Conservation (phyloP, 2,797 vertebrate species). For the Prionace glauca region DNA sequence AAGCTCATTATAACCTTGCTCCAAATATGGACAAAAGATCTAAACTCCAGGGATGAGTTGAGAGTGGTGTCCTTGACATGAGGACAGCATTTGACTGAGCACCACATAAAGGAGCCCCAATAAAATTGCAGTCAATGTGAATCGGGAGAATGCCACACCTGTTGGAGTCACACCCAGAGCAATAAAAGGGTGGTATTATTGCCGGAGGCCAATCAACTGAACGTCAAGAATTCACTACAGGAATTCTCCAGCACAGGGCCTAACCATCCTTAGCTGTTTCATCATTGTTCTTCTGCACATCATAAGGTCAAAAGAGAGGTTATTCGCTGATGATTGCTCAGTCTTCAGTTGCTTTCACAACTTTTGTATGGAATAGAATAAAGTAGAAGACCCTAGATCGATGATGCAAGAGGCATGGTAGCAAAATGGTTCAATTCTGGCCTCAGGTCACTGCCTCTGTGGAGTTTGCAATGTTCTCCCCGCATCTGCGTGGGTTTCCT, state of each 20-base stretch:
- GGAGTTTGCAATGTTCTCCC: no score
- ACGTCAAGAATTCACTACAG: neutral
- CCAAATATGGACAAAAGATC: neutral
- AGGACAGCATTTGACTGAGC: neutral
- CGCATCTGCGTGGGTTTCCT: no score
- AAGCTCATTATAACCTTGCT: neutral
- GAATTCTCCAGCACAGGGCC: neutral
- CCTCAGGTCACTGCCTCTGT: no score
- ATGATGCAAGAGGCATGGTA: neutral
- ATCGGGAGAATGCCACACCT: neutral
- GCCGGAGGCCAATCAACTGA: neutral
- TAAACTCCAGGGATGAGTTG: neutral
- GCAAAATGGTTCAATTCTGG: no score
- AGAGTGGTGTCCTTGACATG: neutral
- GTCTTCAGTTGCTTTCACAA: neutral
- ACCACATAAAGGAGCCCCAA: neutral
- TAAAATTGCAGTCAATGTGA: neutral
- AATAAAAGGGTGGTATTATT: neutral
- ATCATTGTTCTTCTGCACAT: neutral
- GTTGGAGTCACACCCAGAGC: neutral
- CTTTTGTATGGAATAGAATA: neutral
- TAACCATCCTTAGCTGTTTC: neutral
- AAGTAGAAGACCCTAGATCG: neutral
- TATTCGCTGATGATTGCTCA: neutral
- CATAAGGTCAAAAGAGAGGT: neutral